These are phyloP conservation scores for Genyomyrus donnyi DNA, from an alignment of 2,113 vertebrate genomes.

Conservation along the genomic window DNA sequence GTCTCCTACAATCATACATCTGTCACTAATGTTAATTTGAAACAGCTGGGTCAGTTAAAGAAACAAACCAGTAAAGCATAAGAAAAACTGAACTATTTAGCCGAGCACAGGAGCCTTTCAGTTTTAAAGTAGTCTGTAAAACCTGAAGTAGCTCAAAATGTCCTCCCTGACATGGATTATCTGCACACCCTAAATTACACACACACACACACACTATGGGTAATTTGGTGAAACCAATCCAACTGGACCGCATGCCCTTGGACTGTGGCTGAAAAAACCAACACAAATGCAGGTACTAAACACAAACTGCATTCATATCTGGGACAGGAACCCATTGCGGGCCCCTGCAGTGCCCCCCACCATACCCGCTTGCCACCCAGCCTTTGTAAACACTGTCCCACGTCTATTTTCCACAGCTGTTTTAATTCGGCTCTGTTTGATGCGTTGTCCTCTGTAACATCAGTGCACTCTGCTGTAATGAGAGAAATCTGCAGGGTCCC, in stretches of 20 bases:
- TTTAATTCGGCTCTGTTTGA: neutral
- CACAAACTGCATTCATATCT: neutral
- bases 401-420: neutral
- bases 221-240: neutral
- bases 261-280: neutral
- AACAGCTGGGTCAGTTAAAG: neutral
- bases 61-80: neutral
- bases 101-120: neutral
- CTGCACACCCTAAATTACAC: too few species aligned
- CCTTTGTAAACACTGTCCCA: neutral
- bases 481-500: neutral
- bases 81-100: neutral
- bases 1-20: neutral
- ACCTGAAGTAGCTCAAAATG: too few species aligned
- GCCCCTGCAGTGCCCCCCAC: neutral
- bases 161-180: too few species aligned
- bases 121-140: neutral
- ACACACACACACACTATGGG: neutral
- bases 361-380: neutral
- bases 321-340: neutral
- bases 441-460: neutral
- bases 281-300: neutral
- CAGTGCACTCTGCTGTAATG: neutral
- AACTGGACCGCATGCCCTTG: neutral
- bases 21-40: neutral